phyloP scores from a whole-genome alignment of 2,888 invertebrate species.

The Folsomia candida region DNA sequence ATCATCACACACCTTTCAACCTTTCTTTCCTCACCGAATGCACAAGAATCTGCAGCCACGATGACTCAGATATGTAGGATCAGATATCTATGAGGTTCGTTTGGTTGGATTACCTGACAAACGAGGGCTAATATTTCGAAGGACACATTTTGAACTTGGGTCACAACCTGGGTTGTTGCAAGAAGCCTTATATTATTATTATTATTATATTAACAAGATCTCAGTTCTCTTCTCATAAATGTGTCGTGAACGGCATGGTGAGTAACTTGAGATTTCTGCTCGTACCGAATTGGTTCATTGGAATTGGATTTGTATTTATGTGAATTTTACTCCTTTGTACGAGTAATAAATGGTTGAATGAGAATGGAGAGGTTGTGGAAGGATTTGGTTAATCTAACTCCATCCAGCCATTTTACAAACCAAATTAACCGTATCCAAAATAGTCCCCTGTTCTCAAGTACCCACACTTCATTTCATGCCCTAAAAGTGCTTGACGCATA shows the following conservation, averaged over 20 bases:
- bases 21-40: not conserved
- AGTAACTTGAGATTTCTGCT: too few relatives aligned
- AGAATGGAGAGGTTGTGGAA: not conserved
- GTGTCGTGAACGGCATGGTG: too few relatives aligned
- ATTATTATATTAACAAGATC: too few relatives aligned
- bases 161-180: too few relatives aligned
- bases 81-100: too few relatives aligned
- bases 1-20: not conserved
- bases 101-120: too few relatives aligned
- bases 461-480: constrained; percentile 9
- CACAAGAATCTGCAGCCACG: not conserved
- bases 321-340: not conserved
- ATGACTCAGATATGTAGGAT: too few relatives aligned
- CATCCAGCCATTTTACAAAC: constrained; percentile 46
- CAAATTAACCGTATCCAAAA: constrained; percentile 45
- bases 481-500: too few relatives aligned
- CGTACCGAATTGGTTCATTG: not conserved
- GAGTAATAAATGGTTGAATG: not conserved
- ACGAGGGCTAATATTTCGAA: too few relatives aligned
- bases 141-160: too few relatives aligned
- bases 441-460: constrained; percentile 4
- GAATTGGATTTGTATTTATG: not conserved
- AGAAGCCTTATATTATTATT: too few relatives aligned
- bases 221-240: too few relatives aligned
- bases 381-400: constrained; percentile 40